Base-by-base conservation (phyloP, 2,888 invertebrate species). In the Doris montereyensis region DNA sequence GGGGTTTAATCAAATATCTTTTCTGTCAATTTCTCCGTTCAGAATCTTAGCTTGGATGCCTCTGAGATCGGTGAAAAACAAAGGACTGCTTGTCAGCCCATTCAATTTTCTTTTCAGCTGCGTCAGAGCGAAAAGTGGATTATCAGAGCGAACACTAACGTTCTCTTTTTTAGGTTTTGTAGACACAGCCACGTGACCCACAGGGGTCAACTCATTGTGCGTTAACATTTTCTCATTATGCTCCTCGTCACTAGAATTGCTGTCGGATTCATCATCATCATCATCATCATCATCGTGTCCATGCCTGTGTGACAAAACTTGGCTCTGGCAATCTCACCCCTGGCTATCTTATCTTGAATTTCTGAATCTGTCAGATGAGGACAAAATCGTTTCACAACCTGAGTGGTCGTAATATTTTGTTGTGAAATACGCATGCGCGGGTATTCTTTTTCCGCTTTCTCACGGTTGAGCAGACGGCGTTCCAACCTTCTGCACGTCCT, bases 11-110 rank as follows among this genome's bases (percentile, higher is more conserved):
- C 13, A 70, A 34, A 21, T 84, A 85, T 4, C 83, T 28, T 21
- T 83, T 70, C 84, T 79, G 21, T 81, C 81, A 0, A 85, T 84
- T 79, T 76, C 80, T 1, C 88, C 88, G 0, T 81, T 81, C 4
- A 85, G 81, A 17, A 88, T 86, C 81, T 87, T 88, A 70, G 84
- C 81, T 74, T 88, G 88, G 57, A 89, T 80, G 60, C 88, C 86
- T 57, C 84, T 77, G 1, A 89, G 86, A 75, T 86, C 85, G 26
- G 83, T 82, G 77, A 89, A 88, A 78, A 86, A 88, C 68, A 86
- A 79, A 1, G 83, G 83, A 3, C 82, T 81, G 62, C 57, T 81
- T 5, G 80, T 57, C 58, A 67, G 57, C 8, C 70, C 65, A 28
- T 21, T 30, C 35, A 76, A 62, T 65, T 68, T 80, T 52, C 78